Evolutionary conservation across 2,797 vertebrate species (phyloP), one percentile per base, ranked within the genome.

Genomic region (Oreonectes daqikongensis): DNA sequence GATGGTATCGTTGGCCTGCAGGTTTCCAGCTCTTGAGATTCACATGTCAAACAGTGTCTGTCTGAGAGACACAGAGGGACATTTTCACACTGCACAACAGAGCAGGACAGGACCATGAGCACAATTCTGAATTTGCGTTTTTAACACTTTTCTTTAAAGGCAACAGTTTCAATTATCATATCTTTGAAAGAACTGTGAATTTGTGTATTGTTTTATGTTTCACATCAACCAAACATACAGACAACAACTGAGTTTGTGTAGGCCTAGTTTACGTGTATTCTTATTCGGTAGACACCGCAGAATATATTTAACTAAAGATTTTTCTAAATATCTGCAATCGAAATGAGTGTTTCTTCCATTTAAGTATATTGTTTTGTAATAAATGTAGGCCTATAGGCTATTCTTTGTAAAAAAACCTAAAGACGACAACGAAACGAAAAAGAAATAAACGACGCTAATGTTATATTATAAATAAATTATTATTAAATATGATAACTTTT

Each of bases 21-120:
- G 79, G 69, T 77, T 65, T 77, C 69, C 63, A 79, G 72, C 81
- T 81, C 79, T 59, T 60, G 78, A 79, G 72, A 80, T 72, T 70
- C 77, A 80, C 78, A 70, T 75, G 74, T 65, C 79, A 83, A 74
- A 77, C 66, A 32, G n/a, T 46, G n/a, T 50, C 61, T 57, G 35
- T 69, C 20, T 63, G 75, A 59, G 42, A 74, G 82, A 22, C 44
- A 77, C 75, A 67, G 63, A 81, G 69, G 55, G 42, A 66, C 50
- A 64, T 64, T 64, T 71, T 64, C 74, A 77, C 68, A 64, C 73
- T 63, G 77, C 75, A 55, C 68, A 65, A 72, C 55, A 66, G 72
- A 42, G 60, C 61, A 53, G 72, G 72, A 57, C 64, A 59, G 30
- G 12, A 26, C 12, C 61, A 42, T 66, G 72, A 75, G 38, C 15